Evolutionary conservation across 2,888 invertebrate genomes (phyloP), one percentile per base, ranked within the genome.

Genomic region (Drosophila nr. perissopoda): DNA sequence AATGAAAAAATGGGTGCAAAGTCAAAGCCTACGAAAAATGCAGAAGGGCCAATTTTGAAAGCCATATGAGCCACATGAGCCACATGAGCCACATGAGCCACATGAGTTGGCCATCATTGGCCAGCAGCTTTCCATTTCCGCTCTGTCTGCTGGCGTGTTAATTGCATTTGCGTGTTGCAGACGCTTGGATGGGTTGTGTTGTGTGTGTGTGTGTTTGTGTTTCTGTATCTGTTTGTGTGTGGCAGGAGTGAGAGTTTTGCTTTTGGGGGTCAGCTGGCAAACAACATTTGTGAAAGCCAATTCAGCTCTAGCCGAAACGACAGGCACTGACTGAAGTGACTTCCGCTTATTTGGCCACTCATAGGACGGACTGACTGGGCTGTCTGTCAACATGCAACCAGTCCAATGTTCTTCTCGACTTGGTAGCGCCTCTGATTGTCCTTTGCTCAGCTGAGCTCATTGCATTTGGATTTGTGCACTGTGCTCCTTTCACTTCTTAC

Each of bases 111-210:
- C 63, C 48, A 52, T 57, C 68, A 72, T 53, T 69, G 69, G 63
- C 67, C 81, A 80, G 70, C 67, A 75, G 62, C 59, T 54, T 76
- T 89, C 81, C 88, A 87, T 89, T 89, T 87, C 86, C 86, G 90
- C 71, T 81, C 73, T 68, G 90, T 79, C 90, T 87, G 86, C 75
- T 72, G 86, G 88, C 86, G 90, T 89, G 86, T 89, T 87, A 87
- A 87, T 87, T 87, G 86, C 90, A 89, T 89, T 87, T 89, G 88
- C 88, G 90, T 87, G 90, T 81, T 83, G 86, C 77, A 86, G 72
- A 76, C 78, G 73, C 87, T 78, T 71, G 54, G 45, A 60, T 48
- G 60, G 56, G 52, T 10, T 60, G 68, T 67, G 34, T 21, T 53
- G 58, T 36, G 61, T 40, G 10, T n/a, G 13, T 38, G 18, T 38